These are phyloP conservation scores for Tympanuchus pallidicinctus DNA, from an alignment of 2,113 vertebrate genomes.

Conservation along the genomic window DNA sequence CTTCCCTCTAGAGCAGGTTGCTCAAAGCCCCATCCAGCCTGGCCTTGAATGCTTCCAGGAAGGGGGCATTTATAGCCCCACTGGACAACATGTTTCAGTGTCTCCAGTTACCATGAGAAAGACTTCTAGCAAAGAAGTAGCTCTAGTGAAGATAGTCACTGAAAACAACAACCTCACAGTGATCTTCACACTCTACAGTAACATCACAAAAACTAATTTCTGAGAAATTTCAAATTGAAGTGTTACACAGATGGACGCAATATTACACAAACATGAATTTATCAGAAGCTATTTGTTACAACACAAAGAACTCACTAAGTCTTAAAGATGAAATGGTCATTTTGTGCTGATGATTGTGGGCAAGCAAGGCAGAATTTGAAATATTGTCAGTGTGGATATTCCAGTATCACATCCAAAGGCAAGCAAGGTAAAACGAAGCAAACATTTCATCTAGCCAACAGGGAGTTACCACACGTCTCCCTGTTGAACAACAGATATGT, in stretches of 20 bases:
- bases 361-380: neutral
- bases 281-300: neutral
- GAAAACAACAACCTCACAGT: neutral
- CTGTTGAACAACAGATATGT: neutral
- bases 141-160: neutral
- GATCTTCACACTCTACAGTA: neutral
- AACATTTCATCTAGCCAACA: fast-evolving
- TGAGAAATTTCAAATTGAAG: neutral
- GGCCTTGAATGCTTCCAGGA: too few relatives aligned
- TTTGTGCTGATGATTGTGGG: neutral
- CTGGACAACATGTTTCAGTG: too few relatives aligned
- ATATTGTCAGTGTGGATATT: neutral
- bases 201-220: neutral
- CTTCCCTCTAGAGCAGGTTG: too few relatives aligned
- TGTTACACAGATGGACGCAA: neutral
- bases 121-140: neutral
- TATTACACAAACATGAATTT: neutral
- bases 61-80: too few relatives aligned
- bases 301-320: neutral
- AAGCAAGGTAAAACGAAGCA: neutral
- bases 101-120: neutral
- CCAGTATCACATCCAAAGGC: neutral
- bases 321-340: neutral
- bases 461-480: fast-evolving
- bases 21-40: too few relatives aligned